Evolutionary conservation across 2,888 invertebrate genomes (phyloP).

Genomic region (Amphiduros pacificus): DNA sequence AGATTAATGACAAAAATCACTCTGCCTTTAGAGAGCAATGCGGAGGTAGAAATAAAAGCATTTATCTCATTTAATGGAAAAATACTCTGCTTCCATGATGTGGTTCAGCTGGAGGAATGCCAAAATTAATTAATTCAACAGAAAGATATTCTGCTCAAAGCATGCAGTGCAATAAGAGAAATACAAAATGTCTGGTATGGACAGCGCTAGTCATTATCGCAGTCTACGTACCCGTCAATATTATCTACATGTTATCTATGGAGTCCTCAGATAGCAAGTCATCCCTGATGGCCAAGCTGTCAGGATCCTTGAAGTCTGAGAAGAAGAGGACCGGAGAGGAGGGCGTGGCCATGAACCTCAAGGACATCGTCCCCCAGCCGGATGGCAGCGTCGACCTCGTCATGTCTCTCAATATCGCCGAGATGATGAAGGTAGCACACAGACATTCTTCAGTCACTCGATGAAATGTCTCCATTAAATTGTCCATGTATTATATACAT

Average conservation of each 20-base stretch:
- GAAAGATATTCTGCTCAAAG: too few species aligned
- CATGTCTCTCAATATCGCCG: background rate
- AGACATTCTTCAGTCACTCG: background rate
- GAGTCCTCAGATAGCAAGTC: background rate
- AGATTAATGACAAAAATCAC: too few species aligned
- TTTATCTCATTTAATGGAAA: too few species aligned
- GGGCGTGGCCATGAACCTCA: background rate
- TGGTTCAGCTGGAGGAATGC: too few species aligned
- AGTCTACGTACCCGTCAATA: constrained; percentile 5
- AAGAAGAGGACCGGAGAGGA: background rate
- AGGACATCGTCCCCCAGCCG: background rate
- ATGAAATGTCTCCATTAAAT: too few species aligned
- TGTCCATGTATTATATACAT: too few species aligned
- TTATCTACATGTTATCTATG: background rate
- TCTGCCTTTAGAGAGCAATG: too few species aligned
- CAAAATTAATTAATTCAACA: too few species aligned
- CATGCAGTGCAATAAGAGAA: constrained; percentile 1
- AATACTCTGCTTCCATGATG: too few species aligned
- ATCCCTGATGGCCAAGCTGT: background rate
- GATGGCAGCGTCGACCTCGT: constrained; percentile 8
- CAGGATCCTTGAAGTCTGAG: background rate
- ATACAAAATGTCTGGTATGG: background rate
- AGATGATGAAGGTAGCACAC: background rate
- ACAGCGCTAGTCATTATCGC: background rate
- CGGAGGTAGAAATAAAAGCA: too few species aligned